These are phyloP conservation scores for Ectobius pallidus DNA, from an alignment of 2,888 invertebrate genomes.

Conservation along the genomic window DNA sequence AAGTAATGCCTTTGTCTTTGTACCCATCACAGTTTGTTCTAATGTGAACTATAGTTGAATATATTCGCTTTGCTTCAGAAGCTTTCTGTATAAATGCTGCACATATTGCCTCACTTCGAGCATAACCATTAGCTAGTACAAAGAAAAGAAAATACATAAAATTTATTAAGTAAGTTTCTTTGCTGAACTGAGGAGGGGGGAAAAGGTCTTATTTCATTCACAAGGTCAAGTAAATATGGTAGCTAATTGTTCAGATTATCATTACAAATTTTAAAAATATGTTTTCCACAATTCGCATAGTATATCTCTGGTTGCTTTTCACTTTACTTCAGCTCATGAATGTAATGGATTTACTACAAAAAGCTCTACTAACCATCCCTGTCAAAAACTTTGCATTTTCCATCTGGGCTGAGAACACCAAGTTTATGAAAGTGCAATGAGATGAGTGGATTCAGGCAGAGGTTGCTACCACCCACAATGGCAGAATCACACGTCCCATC, in stretches of 20 bases:
- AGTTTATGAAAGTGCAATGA: constrained; percentile 82
- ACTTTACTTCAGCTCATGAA: too few relatives aligned
- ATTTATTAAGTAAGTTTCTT: too few relatives aligned
- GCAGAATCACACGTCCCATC: constrained; percentile 87
- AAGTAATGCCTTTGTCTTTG: constrained; percentile 71
- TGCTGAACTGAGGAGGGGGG: too few relatives aligned
- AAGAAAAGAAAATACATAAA: too few relatives aligned
- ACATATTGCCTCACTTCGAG: constrained; percentile 79
- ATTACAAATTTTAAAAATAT: too few relatives aligned
- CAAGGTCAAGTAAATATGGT: too few relatives aligned
- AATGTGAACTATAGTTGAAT: constrained; percentile 61
- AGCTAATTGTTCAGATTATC: too few relatives aligned
- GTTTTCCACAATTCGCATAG: too few relatives aligned
- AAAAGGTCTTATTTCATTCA: too few relatives aligned
- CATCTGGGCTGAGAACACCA: constrained; percentile 80
- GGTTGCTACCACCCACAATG: constrained; percentile 85
- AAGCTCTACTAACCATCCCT: constrained; percentile 61
- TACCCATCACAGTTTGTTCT: constrained; percentile 66
- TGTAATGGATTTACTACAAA: too few relatives aligned
- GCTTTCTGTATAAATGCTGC: constrained; percentile 74
- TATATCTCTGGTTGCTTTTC: too few relatives aligned
- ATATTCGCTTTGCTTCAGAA: constrained; percentile 57
- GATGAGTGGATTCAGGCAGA: constrained; percentile 86
- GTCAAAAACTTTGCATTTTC: constrained; percentile 91
- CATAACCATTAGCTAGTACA: constrained; percentile 83